Conservation (phyloP, 2,888 invertebrate species). For the Cotesia congregata region DNA sequence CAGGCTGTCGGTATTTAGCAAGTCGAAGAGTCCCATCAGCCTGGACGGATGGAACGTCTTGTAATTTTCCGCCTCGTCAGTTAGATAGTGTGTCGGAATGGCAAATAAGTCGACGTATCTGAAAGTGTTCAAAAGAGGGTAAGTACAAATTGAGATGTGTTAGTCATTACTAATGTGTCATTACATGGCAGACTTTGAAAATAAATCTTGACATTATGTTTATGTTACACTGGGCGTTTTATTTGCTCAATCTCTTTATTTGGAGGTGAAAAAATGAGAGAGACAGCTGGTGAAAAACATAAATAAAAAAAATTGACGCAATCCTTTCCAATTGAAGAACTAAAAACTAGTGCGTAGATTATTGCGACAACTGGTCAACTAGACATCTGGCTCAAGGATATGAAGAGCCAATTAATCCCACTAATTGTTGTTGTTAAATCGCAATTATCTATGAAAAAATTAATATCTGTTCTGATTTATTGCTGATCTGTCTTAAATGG, state of each 20-base stretch:
- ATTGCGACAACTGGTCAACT: conserved; percentile 42
- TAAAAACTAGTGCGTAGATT: conserved; percentile 51
- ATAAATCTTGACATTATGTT: background rate
- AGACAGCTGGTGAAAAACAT: conserved; percentile 2
- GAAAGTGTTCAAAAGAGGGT: conserved; percentile 23
- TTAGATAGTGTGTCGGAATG: conserved; percentile 78
- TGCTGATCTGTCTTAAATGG: background rate
- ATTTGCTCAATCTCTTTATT: conserved; percentile 1
- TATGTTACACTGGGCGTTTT: background rate
- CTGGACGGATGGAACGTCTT: conserved; percentile 81
- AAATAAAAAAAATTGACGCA: conserved; percentile 5
- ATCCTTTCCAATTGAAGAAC: conserved; percentile 35
- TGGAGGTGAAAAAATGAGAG: background rate
- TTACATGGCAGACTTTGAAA: background rate
- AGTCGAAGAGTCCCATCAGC: conserved; percentile 82
- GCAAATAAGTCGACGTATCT: conserved; percentile 78
- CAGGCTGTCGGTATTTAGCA: conserved; percentile 83
- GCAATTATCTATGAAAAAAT: background rate
- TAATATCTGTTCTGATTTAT: background rate
- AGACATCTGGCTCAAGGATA: conserved; percentile 58
- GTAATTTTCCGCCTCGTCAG: conserved; percentile 75
- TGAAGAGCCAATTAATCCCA: conserved; percentile 33
- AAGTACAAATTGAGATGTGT: conserved; percentile 12
- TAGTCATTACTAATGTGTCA: background rate
- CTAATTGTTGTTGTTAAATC: conserved; percentile 16